Conservation (phyloP, 2,113 vertebrate genomes). For the Plotosus lineatus region DNA sequence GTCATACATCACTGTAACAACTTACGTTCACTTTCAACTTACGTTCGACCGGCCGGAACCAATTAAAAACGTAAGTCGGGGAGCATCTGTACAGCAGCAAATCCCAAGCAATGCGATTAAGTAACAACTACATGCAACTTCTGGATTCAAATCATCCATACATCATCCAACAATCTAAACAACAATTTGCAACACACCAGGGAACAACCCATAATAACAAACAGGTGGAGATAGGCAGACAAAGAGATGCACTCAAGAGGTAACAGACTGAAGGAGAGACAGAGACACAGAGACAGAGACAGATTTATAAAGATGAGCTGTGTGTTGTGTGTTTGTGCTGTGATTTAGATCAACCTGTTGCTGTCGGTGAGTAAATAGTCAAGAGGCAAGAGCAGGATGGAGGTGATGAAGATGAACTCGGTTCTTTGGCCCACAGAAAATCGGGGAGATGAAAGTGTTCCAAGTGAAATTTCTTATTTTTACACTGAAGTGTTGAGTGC, state of each 20-base stretch:
- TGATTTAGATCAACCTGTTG: conserved; percentile 87
- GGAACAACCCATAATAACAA: not conserved
- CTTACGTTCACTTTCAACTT: too few relatives aligned
- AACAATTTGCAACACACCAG: too few relatives aligned
- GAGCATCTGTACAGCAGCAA: too few relatives aligned
- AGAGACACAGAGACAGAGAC: not conserved
- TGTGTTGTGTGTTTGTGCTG: conserved; percentile 24
- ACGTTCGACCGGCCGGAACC: too few relatives aligned
- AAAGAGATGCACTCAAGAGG: not conserved
- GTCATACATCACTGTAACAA: too few relatives aligned
- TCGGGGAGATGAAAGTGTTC: not conserved
- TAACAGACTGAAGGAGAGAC: not conserved
- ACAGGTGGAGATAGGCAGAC: not conserved
- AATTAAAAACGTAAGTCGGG: too few relatives aligned
- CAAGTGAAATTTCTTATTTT: not conserved
- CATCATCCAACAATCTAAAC: too few relatives aligned
- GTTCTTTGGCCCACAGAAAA: not conserved
- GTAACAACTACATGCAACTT: too few relatives aligned
- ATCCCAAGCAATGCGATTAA: too few relatives aligned
- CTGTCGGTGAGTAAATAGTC: conserved; percentile 85
- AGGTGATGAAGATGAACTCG: not conserved
- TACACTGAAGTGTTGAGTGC: not conserved
- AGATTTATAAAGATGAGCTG: not conserved
- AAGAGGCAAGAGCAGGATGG: not conserved
- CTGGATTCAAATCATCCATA: too few relatives aligned